Conservation (phyloP, 2,113 vertebrate genomes). For the Regulus satrapa region DNA sequence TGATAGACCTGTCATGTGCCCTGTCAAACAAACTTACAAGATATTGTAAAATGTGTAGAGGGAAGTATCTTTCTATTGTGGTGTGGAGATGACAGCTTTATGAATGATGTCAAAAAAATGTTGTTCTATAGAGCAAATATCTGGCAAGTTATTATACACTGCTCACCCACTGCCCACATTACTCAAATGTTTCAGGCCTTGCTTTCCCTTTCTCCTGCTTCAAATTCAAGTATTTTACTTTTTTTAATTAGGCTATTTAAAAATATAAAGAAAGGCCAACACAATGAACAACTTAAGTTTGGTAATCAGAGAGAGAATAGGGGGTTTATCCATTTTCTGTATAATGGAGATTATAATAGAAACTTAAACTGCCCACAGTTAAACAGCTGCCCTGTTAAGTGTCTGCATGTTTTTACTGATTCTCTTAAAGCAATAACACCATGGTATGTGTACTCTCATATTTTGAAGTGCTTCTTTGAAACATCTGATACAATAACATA, state of each 20-base stretch:
- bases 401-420: neutral
- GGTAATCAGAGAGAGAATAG: neutral
- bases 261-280: neutral
- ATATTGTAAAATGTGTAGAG: neutral
- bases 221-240: neutral
- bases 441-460: neutral
- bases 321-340: neutral
- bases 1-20: conserved; percentile 44
- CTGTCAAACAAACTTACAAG: conserved; percentile 38
- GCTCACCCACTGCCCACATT: neutral
- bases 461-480: neutral
- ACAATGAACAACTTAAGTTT: neutral
- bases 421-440: neutral
- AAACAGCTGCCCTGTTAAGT: neutral
- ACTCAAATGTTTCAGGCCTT: neutral
- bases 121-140: neutral
- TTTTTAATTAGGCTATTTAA: neutral
- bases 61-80: neutral
- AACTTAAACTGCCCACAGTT: neutral
- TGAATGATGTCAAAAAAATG: neutral
- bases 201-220: neutral
- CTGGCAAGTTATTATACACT: neutral
- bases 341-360: neutral
- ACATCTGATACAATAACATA: neutral
- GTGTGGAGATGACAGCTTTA: neutral